These are phyloP conservation scores for Protosalanx chinensis DNA, from an alignment of 2,797 vertebrate species.

Conservation along the genomic window DNA sequence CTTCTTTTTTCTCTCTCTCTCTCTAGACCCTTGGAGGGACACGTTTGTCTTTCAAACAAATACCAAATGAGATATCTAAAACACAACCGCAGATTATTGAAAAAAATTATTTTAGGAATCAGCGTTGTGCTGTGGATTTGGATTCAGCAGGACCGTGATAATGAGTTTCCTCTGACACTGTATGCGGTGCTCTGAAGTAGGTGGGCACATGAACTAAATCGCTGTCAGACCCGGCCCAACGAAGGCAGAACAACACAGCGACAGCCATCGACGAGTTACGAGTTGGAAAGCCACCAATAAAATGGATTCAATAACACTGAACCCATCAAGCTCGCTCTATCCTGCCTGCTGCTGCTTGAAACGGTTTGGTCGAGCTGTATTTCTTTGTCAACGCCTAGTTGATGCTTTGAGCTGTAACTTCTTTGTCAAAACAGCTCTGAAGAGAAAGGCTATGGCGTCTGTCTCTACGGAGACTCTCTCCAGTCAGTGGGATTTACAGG, in stretches of 20 bases:
- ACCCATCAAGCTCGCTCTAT: no score
- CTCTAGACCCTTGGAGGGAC: conserved; percentile 16
- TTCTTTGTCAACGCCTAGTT: no score
- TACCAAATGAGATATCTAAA: conserved; percentile 11
- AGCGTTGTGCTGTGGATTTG: no score
- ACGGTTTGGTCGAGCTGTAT: no score
- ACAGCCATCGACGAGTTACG: neutral
- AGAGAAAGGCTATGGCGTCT: neutral
- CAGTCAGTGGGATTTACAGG: conserved; percentile 8
- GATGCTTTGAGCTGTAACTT: no score
- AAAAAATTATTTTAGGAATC: conserved; percentile 19
- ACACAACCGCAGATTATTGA: neutral
- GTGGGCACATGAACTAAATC: neutral
- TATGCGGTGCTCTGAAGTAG: neutral
- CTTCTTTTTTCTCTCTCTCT: neutral
- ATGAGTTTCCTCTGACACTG: conserved; percentile 15
- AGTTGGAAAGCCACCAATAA: neutral
- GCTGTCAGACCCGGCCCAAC: conserved; percentile 1
- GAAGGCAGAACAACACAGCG: neutral
- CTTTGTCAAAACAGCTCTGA: no score
- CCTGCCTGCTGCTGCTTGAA: no score
- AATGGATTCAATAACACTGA: neutral
- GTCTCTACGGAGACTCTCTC: conserved; percentile 3
- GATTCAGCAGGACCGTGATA: neutral
- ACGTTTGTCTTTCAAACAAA: conserved; percentile 3